phyloP scores from a whole-genome alignment of 2,888 invertebrate genomes.

The Thelaira solivaga region DNA sequence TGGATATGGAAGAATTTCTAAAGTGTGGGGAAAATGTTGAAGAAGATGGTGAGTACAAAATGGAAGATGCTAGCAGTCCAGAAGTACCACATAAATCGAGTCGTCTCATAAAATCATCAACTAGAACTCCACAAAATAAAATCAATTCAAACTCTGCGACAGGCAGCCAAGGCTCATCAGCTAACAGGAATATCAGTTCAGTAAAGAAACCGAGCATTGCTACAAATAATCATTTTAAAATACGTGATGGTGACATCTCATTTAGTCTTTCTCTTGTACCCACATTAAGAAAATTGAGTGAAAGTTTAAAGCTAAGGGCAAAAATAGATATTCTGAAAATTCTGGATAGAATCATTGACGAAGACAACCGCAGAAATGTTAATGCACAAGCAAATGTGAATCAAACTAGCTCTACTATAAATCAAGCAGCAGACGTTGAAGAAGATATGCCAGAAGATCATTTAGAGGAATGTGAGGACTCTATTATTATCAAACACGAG shows the following conservation, averaged over 20 bases:
- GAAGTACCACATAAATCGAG: not conserved
- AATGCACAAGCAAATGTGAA: not conserved
- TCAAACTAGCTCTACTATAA: not conserved
- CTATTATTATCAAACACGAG: conserved; percentile 45
- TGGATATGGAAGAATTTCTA: conserved; percentile 53
- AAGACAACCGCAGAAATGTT: not conserved
- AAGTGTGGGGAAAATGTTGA: conserved; percentile 18
- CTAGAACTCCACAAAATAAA: conserved; percentile 1
- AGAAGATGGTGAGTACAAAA: conserved; percentile 26
- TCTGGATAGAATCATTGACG: conserved; percentile 38
- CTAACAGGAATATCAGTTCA: conserved; percentile 15
- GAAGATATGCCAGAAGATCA: conserved; percentile 47
- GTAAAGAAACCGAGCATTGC: conserved; percentile 27
- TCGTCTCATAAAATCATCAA: not conserved
- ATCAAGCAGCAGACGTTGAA: not conserved
- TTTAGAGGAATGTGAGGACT: conserved; percentile 47
- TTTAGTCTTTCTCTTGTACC: conserved; percentile 52
- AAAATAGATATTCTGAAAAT: conserved; percentile 53
- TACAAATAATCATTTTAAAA: conserved; percentile 33
- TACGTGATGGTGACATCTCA: conserved; percentile 53
- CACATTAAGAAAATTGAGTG: conserved; percentile 43
- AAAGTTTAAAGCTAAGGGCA: conserved; percentile 43
- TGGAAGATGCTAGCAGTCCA: not conserved
- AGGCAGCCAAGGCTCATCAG: not conserved
- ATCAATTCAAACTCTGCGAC: not conserved